Evolutionary conservation across 1,140 invertebrate species (phyloP).

Genomic region (Pseudomyrmex flavicornis): DNA sequence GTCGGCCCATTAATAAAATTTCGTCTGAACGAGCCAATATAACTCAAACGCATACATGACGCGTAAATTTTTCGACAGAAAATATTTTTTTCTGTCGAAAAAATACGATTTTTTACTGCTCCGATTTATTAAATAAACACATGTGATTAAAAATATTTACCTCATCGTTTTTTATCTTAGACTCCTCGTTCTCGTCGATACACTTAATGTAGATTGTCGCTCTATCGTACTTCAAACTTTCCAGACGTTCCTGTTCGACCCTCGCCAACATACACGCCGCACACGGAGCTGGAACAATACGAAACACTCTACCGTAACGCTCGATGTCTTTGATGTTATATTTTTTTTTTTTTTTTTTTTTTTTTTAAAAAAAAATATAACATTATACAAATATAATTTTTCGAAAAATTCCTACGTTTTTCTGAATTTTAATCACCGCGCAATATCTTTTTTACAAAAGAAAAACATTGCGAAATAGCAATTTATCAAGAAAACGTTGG

Average conservation of each 20-base stretch:
- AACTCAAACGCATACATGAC: neutral
- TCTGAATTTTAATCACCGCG: no score
- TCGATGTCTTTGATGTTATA: neutral
- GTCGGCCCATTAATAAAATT: constrained; percentile 68
- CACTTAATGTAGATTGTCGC: constrained; percentile 83
- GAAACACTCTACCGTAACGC: neutral
- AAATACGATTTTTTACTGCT: neutral
- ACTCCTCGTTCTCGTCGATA: constrained; percentile 81
- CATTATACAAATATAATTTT: no score
- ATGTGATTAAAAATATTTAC: constrained; percentile 65
- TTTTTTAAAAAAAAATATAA: no score
- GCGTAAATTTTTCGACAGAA: neutral
- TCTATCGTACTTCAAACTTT: constrained; percentile 82
- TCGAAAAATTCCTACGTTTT: no score
- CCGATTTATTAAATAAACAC: no score
- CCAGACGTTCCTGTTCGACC: constrained; percentile 79
- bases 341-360: neutral
- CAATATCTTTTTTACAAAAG: neutral
- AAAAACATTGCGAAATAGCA: neutral
- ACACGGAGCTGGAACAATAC: constrained; percentile 78
- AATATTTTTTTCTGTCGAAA: neutral
- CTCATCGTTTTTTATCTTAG: constrained; percentile 77
- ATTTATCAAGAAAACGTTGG: neutral
- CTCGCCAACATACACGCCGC: constrained; percentile 78
- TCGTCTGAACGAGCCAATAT: constrained; percentile 4